A percentile compares a stretch with the other conserved stretches of the same genome.
phyloP scores from a whole-genome alignment of 2,888 invertebrate species.

The Holacanthella duospinosa region DNA sequence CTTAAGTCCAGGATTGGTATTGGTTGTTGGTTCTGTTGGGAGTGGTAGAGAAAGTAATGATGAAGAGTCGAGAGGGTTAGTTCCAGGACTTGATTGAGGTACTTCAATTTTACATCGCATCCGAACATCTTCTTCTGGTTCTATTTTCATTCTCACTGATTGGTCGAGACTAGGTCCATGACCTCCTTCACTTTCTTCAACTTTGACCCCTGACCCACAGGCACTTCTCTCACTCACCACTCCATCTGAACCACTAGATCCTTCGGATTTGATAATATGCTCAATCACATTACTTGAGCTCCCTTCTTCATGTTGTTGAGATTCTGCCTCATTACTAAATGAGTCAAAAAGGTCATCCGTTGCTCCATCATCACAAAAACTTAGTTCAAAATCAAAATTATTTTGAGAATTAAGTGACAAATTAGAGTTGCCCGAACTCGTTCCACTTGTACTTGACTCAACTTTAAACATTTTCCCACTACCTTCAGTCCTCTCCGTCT shows the following conservation, averaged over 20 bases:
- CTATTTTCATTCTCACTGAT: background rate
- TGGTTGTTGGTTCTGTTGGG: too few species aligned
- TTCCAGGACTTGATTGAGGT: too few species aligned
- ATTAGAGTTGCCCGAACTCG: constrained; percentile 19
- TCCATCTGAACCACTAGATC: background rate
- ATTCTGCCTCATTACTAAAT: constrained; percentile 13
- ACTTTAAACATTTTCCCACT: constrained; percentile 38
- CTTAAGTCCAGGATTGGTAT: too few species aligned
- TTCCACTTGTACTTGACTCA: constrained; percentile 28
- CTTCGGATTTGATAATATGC: background rate
- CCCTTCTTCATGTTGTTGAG: background rate
- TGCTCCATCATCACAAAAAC: constrained; percentile 38
- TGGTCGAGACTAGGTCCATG: background rate
- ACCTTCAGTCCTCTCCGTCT: too few species aligned
- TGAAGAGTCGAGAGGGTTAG: background rate
- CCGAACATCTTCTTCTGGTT: background rate
- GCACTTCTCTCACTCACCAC: background rate
- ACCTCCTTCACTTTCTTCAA: background rate
- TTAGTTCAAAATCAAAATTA: constrained; percentile 37
- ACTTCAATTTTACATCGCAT: too few species aligned
- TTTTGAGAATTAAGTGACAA: constrained; percentile 22
- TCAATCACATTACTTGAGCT: background rate
- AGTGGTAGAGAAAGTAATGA: too few species aligned
- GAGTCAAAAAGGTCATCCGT: constrained; percentile 37
- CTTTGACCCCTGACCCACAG: background rate